Conservation (phyloP, 2,888 invertebrate species). For the Drosophila pseudotalamancana region DNA sequence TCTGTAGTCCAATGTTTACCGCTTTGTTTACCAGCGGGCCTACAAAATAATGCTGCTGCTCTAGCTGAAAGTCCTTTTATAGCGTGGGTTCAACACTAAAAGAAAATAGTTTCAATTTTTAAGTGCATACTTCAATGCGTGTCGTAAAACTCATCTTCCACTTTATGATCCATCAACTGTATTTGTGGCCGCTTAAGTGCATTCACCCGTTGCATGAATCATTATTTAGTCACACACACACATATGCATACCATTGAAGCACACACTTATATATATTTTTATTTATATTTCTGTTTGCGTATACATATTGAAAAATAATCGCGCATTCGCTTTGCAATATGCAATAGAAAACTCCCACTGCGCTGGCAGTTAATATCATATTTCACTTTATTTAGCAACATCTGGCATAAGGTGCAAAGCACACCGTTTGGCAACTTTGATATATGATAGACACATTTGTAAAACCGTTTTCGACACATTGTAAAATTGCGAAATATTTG, state of each 20-base stretch:
- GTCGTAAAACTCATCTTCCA: constrained; percentile 30
- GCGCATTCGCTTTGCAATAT: background rate
- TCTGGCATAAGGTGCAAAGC: constrained; percentile 7
- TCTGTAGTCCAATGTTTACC: constrained; percentile 31
- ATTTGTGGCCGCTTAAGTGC: constrained; percentile 21
- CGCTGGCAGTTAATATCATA: constrained; percentile 43
- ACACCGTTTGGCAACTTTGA: constrained; percentile 44
- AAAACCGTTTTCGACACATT: constrained; percentile 37
- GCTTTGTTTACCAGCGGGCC: constrained; percentile 52
- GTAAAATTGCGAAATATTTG: constrained; percentile 41
- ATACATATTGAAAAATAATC: constrained; percentile 13
- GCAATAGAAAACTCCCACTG: constrained; percentile 17
- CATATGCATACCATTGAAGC: background rate
- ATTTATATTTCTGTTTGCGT: background rate
- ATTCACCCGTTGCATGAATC: constrained; percentile 37
- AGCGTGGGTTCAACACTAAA: constrained; percentile 32
- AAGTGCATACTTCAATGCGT: constrained; percentile 44
- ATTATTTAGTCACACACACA: constrained; percentile 24
- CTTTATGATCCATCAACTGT: constrained; percentile 26
- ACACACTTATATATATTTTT: background rate
- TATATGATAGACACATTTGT: constrained; percentile 57
- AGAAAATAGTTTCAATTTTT: constrained; percentile 50
- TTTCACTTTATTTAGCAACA: constrained; percentile 51
- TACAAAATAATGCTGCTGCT: constrained; percentile 51
- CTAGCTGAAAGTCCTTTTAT: constrained; percentile 19